These are phyloP conservation scores for Coendou prehensilis DNA, from an alignment of 2,797 vertebrate species.

Conservation along the genomic window DNA sequence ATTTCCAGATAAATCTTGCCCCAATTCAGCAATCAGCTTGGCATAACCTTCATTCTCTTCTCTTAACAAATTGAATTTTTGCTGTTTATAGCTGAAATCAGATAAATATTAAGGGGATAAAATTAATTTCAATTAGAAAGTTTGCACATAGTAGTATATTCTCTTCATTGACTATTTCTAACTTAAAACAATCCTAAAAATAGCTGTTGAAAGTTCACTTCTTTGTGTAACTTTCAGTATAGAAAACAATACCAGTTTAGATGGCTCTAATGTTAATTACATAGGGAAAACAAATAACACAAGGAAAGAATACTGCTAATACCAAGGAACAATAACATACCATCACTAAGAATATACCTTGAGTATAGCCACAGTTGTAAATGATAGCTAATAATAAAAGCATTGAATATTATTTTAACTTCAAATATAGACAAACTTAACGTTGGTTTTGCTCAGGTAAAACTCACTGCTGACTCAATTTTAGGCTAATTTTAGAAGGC, in stretches of 20 bases:
- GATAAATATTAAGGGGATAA: constrained; percentile 82
- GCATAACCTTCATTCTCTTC: constrained; percentile 99
- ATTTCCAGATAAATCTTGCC: constrained; percentile 97
- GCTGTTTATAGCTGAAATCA: constrained; percentile 97
- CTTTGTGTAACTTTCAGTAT: constrained; percentile 43
- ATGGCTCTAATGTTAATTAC: constrained; percentile 56
- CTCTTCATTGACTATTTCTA: constrained; percentile 44
- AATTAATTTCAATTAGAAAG: constrained; percentile 72
- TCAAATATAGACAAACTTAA: constrained; percentile 59
- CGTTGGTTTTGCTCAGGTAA: constrained; percentile 47
- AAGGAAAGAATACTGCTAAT: constrained; percentile 52
- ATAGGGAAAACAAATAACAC: constrained; percentile 58
- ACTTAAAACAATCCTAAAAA: constrained; percentile 58
- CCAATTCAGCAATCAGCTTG: constrained; percentile 98
- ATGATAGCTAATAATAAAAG: constrained; percentile 61
- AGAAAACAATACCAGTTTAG: constrained; percentile 52
- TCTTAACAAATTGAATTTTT: constrained; percentile 99
- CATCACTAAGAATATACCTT: constrained; percentile 20
- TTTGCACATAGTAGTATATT: constrained; percentile 20
- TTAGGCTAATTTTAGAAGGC: constrained; percentile 60
- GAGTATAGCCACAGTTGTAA: constrained; percentile 7
- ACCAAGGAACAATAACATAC: constrained; percentile 35
- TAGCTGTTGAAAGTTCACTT: constrained; percentile 48
- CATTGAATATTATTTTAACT: constrained; percentile 58
- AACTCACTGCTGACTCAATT: constrained; percentile 28